Base-by-base conservation (phyloP, 2,113 vertebrate genomes). In the Bujurquina vittata region DNA sequence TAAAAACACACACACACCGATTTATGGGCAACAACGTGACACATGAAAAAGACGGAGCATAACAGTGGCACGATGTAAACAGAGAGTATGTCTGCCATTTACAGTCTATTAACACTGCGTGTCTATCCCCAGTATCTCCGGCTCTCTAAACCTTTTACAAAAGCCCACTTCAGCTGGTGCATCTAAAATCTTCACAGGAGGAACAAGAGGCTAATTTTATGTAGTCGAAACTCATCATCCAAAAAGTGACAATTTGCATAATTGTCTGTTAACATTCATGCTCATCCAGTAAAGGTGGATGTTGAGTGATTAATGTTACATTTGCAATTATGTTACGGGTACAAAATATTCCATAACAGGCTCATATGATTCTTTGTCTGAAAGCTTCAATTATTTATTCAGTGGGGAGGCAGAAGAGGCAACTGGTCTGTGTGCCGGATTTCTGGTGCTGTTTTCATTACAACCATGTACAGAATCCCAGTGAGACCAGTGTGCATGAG, bases 261-360 rank as follows among this genome's bases (percentile, higher is more conserved):
- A 91, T 92, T 86, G 59, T 72, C 80, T 77, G 90, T 90, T 93
- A 89, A 87, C 83, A 88, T 91, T 77, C 87, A 79, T 73, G 67
- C 75, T 92, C 82, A 82, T 87, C 76, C 87, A 56, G 78, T 57
- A 74, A 81, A 89, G 84, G 78, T 88, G 84, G 87, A 84, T 81
- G 86, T 72, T 31, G 26, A 58, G 73, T 91, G 88, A 93, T 92
- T 90, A 88, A 92, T 84, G 83, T 87, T 84, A 87, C 77, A 87
- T 89, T 62, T 62, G 77, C 81, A 90, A 91, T 89, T 88, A 88
- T 35, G 69, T 59, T 31, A 76, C 81, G 5, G 72, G 43, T 84
- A 79, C 81, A 81, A 89, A 87, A 81, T 78, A 82, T 61, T 79
- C 43, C 46, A 55, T 59, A 65, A 74, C 60, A 65, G 80, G 75